Evolutionary conservation across 2,113 vertebrate species (phyloP).

Genomic region (Proterorhinus semilunaris): DNA sequence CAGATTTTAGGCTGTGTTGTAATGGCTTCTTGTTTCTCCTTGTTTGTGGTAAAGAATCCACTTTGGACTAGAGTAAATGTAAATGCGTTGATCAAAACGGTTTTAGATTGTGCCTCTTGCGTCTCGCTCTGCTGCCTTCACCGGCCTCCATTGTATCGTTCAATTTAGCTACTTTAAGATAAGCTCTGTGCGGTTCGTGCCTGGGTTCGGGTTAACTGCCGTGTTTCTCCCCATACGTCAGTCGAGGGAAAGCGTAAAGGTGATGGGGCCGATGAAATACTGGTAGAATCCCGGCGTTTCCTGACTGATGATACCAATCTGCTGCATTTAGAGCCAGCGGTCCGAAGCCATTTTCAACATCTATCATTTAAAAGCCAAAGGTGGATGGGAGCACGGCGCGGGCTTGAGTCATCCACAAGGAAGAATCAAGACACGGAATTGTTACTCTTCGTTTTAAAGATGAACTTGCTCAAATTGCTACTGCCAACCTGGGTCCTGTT

Average conservation of each 20-base stretch:
- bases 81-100: neutral
- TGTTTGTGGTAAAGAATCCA: neutral
- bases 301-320: conserved; percentile 1
- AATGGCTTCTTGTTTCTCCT: neutral
- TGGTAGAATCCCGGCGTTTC: neutral
- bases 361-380: conserved; percentile 24
- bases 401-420: conserved; percentile 6
- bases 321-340: neutral
- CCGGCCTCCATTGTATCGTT: neutral
- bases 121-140: neutral
- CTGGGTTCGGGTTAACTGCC: neutral
- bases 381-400: neutral
- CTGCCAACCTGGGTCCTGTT: neutral
- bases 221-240: neutral
- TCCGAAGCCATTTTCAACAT: conserved; percentile 1
- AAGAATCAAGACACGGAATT: neutral
- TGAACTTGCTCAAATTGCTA: neutral
- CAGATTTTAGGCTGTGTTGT: neutral
- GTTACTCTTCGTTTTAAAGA: conserved; percentile 20
- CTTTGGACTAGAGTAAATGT: neutral
- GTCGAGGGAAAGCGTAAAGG: neutral
- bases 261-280: neutral
- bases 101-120: neutral
- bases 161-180: conserved; percentile 1
- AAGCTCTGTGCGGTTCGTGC: neutral